Percentiles rank a stretch among this genome's conserved stretches.
Evolutionary conservation across 2,797 vertebrate species (phyloP).

Genomic region (Xiphophorus birchmanni): DNA sequence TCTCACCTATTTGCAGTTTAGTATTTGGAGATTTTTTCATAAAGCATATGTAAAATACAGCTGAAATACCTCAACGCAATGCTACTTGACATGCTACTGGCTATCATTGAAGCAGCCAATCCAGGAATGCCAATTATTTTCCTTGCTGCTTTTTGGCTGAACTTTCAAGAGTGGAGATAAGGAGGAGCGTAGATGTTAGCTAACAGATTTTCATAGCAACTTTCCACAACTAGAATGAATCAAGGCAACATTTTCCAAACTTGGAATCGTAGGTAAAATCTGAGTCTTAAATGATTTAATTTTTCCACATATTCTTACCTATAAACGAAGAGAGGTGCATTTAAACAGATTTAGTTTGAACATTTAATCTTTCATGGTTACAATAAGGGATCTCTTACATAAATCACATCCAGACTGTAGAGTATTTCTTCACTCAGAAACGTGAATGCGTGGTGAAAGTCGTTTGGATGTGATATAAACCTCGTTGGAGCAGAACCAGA

Average conservation of each 20-base stretch:
- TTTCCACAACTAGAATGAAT: neutral
- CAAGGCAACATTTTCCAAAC: neutral
- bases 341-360: neutral
- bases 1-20: too few relatives aligned
- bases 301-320: neutral
- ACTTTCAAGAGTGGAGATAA: too few relatives aligned
- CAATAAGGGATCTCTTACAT: neutral
- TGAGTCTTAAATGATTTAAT: neutral
- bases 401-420: neutral
- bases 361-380: neutral
- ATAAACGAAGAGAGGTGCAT: neutral
- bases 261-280: neutral
- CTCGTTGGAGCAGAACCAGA: neutral
- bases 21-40: too few relatives aligned
- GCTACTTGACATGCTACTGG: too few relatives aligned
- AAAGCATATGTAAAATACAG: too few relatives aligned
- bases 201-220: neutral
- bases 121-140: too few relatives aligned
- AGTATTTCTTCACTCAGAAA: too few relatives aligned
- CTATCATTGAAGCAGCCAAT: too few relatives aligned
- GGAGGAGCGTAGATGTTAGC: too few relatives aligned
- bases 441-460: neutral
- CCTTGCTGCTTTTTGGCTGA: too few relatives aligned
- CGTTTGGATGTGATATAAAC: neutral
- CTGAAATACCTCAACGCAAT: too few relatives aligned